A percentile compares a stretch with the other conserved stretches of the same genome.
phyloP scores from a whole-genome alignment of 2,888 invertebrate genomes.

The Thymelicus lineola region DNA sequence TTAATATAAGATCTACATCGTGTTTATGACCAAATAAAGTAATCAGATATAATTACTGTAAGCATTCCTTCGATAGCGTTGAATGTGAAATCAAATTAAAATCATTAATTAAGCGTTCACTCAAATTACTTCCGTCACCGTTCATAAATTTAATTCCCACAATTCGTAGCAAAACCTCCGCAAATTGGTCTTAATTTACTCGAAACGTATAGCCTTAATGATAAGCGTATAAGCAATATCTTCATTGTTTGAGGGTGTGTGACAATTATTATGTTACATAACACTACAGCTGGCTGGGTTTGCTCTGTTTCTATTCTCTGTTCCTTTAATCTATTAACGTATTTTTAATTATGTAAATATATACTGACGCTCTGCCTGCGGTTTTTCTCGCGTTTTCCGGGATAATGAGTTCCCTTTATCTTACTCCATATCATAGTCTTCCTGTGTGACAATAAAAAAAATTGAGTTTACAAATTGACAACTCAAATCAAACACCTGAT shows the following conservation, averaged over 20 bases:
- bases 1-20: neutral
- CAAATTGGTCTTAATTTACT: conserved; percentile 82
- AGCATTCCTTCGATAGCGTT: conserved; percentile 40
- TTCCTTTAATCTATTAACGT: too few relatives aligned
- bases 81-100: conserved; percentile 64
- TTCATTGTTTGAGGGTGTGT: conserved; percentile 35
- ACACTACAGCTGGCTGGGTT: neutral
- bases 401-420: too few relatives aligned
- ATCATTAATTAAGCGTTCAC: conserved; percentile 70
- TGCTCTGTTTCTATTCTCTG: neutral
- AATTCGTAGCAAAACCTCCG: conserved; percentile 73
- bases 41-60: conserved; percentile 11
- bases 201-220: conserved; percentile 77
- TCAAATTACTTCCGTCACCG: conserved; percentile 71
- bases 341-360: too few relatives aligned
- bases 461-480: too few relatives aligned
- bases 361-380: too few relatives aligned
- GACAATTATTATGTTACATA: conserved; percentile 1
- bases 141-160: conserved; percentile 77
- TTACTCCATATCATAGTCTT: too few relatives aligned
- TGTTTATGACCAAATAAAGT: conserved; percentile 3
- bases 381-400: too few relatives aligned
- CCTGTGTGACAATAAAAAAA: too few relatives aligned
- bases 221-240: conserved; percentile 78
- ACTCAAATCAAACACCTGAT: too few relatives aligned